Evolutionary conservation across 1,140 invertebrate species (phyloP).

Genomic region (Heliothis virescens): DNA sequence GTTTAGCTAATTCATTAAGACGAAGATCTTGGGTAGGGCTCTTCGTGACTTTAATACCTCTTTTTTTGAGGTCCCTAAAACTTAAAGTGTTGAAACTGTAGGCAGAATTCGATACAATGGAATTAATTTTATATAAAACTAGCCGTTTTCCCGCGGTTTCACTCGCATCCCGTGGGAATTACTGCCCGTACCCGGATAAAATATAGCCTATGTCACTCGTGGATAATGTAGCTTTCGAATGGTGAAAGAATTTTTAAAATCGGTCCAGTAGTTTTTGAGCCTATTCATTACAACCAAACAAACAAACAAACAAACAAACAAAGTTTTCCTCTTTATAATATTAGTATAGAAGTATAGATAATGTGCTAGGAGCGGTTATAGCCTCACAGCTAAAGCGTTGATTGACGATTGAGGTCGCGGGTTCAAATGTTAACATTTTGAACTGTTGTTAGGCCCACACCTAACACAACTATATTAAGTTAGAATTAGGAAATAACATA

Average conservation of each 20-base stretch:
- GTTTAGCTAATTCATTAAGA: slow-evolving; percentile 54
- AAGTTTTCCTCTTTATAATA: too few species aligned
- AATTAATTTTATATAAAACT: slow-evolving; percentile 12
- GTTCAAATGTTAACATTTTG: slow-evolving; percentile 39
- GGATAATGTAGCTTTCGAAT: too few species aligned
- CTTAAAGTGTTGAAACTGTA: too few species aligned
- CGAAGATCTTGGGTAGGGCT: neutral
- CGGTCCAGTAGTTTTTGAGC: too few species aligned
- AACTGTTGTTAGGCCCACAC: slow-evolving; percentile 29
- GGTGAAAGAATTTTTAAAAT: too few species aligned
- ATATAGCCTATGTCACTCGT: too few species aligned
- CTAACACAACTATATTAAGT: neutral
- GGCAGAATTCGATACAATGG: neutral
- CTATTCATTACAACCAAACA: too few species aligned
- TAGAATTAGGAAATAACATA: neutral
- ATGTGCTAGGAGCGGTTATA: slow-evolving; percentile 14
- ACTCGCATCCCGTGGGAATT: too few species aligned
- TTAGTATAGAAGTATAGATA: too few species aligned
- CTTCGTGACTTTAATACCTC: neutral
- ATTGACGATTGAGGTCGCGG: slow-evolving; percentile 30
- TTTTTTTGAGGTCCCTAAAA: slow-evolving; percentile 15
- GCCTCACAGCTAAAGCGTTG: slow-evolving; percentile 27
- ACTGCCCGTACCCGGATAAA: too few species aligned
- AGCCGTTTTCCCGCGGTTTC: too few species aligned
- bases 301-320: too few species aligned